phyloP scores from a whole-genome alignment of 2,888 invertebrate genomes.

The Piscicola geometra region DNA sequence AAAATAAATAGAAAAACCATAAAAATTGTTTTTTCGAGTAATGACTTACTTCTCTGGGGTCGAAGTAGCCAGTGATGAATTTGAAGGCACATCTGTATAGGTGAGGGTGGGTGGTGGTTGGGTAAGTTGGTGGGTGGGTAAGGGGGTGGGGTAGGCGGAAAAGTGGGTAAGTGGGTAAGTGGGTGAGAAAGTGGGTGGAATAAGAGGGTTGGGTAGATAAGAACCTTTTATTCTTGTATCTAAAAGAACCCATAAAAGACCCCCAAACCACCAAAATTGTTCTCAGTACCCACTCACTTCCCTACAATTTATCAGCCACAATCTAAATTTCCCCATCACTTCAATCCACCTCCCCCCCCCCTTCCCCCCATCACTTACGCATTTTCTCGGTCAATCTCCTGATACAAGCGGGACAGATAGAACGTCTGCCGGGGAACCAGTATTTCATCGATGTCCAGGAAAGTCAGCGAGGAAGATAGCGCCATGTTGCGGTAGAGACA shows the following conservation, averaged over 20 bases:
- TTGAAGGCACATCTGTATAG: slow-evolving; percentile 47
- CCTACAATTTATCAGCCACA: too few relatives aligned
- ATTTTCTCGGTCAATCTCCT: slow-evolving; percentile 17
- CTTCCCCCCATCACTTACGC: background rate
- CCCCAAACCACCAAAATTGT: background rate
- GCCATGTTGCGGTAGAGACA: slow-evolving; percentile 53
- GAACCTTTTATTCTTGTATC: too few relatives aligned
- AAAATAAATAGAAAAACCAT: too few relatives aligned
- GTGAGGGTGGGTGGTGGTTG: background rate
- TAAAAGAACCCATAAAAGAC: background rate
- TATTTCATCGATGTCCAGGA: slow-evolving; percentile 53
- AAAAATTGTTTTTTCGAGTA: too few relatives aligned
- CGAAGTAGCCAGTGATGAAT: slow-evolving; percentile 51
- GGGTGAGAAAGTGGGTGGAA: too few relatives aligned
- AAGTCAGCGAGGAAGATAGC: slow-evolving; percentile 45
- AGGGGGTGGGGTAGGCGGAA: slow-evolving; percentile 2
- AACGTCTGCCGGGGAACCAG: slow-evolving; percentile 47
- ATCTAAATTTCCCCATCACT: background rate
- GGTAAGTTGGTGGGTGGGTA: background rate
- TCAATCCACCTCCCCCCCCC: background rate
- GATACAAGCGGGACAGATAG: slow-evolving; percentile 37
- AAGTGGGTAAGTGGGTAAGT: too few relatives aligned
- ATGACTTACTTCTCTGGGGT: slow-evolving; percentile 37
- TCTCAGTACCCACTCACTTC: too few relatives aligned
- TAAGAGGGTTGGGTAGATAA: too few relatives aligned